phyloP scores from a whole-genome alignment of 2,113 vertebrate genomes.

The Corynorhinus townsendii region DNA sequence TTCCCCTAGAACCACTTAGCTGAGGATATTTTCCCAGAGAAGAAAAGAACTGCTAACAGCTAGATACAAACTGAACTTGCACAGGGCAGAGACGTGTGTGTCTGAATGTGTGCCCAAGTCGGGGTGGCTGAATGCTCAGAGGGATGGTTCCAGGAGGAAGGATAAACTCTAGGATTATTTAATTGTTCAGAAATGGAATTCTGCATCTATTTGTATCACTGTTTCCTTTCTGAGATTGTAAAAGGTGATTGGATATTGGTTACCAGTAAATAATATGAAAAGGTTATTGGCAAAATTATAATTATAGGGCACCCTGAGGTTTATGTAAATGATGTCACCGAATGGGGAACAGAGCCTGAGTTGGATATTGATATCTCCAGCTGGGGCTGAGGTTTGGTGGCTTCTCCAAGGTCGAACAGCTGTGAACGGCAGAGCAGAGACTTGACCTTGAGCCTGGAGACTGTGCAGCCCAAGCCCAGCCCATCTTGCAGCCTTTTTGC shows the following conservation, averaged over 20 bases:
- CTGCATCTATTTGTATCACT: not conserved
- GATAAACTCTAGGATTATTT: not conserved
- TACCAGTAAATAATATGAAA: not conserved
- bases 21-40: not conserved
- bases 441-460: too few species aligned
- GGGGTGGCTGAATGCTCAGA: not conserved
- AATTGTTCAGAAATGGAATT: not conserved
- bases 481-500: not conserved
- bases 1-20: not conserved
- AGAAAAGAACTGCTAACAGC: not conserved
- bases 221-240: not conserved
- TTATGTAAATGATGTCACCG: not conserved
- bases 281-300: not conserved
- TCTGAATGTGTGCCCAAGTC: not conserved
- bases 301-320: not conserved
- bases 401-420: not conserved
- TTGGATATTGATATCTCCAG: not conserved
- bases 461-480: not conserved
- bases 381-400: not conserved
- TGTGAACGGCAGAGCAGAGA: not conserved
- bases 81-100: not conserved
- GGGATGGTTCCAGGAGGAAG: not conserved
- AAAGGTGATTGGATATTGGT: not conserved
- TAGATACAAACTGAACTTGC: not conserved
- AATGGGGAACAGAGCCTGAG: not conserved